Evolutionary conservation across 2,113 vertebrate species (phyloP), one percentile per base, ranked within the genome.

Genomic region (Fulmarus glacialis): DNA sequence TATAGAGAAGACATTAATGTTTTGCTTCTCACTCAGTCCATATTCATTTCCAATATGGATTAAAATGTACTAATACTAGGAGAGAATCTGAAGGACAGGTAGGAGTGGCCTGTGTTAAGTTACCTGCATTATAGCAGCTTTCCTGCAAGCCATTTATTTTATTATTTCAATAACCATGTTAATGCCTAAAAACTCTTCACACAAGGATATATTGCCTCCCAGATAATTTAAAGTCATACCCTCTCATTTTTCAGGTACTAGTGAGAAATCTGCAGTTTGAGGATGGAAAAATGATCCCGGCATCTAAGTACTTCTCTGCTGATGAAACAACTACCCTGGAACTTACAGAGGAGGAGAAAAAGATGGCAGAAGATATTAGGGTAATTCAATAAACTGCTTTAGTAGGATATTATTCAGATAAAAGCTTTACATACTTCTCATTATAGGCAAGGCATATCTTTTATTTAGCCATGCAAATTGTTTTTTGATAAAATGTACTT

Each of bases 261-360:
- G 98, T 99, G 73, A 98, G 95, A 96, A 99, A 98, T 88, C 93
- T 99, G 62, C 99, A 99, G 71, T 98, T 99, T 96, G 98, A 99
- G 80, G 98, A 98, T 87, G 99, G 99, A 45, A 99, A 95, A 98
- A 99, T 99, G 99, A 99, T 99, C 34, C 98, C 98, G 81, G 99
- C 99, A 42, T 98, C 98, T 84, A 98, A 98, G 96, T 99, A 99
- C 82, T 99, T 99, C 78, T 98, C 98, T 70, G 43, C 77, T 14
- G 98, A 97, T 26, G 98, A 99, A 82, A 95, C 63, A 6, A 45
- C 96, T 15, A 50, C 93, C 24, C 22, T 99, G 80, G 98, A 99
- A 90, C 98, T 99, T 62, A 99, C 98, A 50, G 98, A 98, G 6
- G 98, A 99, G 47, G 99, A 99, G 95, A 90, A 96, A 80, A 98